Evolutionary conservation across 1,140 invertebrate species (phyloP), one percentile per base, ranked within the genome.

Genomic region (Rhagoletis zephyria): DNA sequence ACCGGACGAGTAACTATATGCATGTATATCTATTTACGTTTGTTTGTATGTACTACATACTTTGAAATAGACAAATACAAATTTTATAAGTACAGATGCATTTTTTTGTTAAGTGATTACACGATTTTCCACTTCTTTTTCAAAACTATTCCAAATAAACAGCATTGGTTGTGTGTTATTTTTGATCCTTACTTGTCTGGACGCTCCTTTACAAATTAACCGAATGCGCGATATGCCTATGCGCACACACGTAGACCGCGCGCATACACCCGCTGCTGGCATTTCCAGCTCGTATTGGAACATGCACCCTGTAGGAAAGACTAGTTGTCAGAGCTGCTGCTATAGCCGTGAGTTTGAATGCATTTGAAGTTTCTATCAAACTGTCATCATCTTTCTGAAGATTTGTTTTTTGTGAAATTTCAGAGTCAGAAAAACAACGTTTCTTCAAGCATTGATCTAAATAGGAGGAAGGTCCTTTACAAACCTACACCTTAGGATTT

Each of bases 71-170:
- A n/a, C 42, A 74, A 74, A 74, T 81, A 56, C 14, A 77, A 51
- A 77, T 77, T 81, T 56, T 30, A 81, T 81, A 59, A 7, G 12
- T 63, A 63, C n/a, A 48, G 51, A 56, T 81, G 74, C 9, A 81
- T 81, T 19, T 81, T 67, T 81, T 81, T 81, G 48, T 56, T 81
- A 56, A 81, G 74, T 81, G 74, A 81, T 81, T 81, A 81, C 74
- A 81, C 19, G 74, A 56, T 0, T 81, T 81, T 81, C 74, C 51
- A 81, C 74, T 81, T 81, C 74, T 56, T n/a, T 81, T n/a, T 51
- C 16, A 1, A 30, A 81, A 81, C 45, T 56, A n/a, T 67, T 67
- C 16, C 64, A 40, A 67, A 67, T 67, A 30, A 67, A 19, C 19
- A 7, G 16, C 19, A 19, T 7, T 45, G 14, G 45, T 19, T 51